Base-by-base conservation (phyloP, 2,113 vertebrate species). In the Epinephelus cyanopodus region DNA sequence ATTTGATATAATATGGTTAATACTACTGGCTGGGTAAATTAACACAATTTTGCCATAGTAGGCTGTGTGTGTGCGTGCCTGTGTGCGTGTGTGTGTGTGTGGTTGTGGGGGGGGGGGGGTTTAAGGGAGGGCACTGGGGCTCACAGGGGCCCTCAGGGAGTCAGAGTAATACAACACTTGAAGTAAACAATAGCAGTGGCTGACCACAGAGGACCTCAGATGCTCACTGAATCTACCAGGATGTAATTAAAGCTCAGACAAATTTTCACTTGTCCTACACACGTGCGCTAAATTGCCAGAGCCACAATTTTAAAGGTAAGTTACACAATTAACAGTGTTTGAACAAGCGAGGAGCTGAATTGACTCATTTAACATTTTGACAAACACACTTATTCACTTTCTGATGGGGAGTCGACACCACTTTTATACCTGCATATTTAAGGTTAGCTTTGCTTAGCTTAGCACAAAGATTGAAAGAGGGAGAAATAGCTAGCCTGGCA, bases 1-100 rank as follows among this genome's bases (percentile, higher is more conserved):
- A 97, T 98, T 97, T 97, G 97, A 97, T 96, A 96, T 95, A 97
- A 96, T 95, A 94, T 93, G 93, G 96, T 98, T 98, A 98, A 97
- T 97, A 97, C 95, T 95, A 96, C 95, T 95, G 96, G 95, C 95
- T 97, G 96, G 95, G 95, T 96, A 98, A 97, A 99, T 98, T 97
- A 98, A 97, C 96, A 92, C 95, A 96, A 96, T 97, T 97, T 96
- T 95, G 93, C 92, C 93, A 94, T 81, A 89, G 91, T 90, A 95
- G 92, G 95, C 91, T 94, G 69, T 88, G 76, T 69, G 76, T 81
- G 80, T 71, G 66, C 69, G 37, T 73, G 14, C 27, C 39, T 66
- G 25, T 77, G 54, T 82, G 71, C 61, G 83, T 71, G 76, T 65
- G 77, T 69, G 80, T 78, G 58, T 45, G 63, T 50, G 78, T 63